A percentile compares a stretch with the other conserved stretches of the same genome.
These are phyloP conservation scores for Anoura caudifer DNA, from an alignment of 2,113 vertebrate genomes.

Conservation along the genomic window DNA sequence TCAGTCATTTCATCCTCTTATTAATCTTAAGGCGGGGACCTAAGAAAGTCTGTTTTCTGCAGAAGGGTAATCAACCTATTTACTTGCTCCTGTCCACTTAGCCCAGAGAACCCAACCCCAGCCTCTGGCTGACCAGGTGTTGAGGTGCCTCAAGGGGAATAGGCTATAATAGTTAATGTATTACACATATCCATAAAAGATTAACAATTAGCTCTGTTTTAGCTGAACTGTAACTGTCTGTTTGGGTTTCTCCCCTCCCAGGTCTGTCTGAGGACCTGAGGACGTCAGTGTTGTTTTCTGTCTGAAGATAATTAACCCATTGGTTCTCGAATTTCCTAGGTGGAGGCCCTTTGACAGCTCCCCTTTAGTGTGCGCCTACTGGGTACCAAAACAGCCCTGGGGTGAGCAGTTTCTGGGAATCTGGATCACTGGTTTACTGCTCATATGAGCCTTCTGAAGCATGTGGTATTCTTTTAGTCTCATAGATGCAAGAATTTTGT, in stretches of 20 bases:
- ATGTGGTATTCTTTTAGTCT: not conserved
- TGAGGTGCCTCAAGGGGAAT: conserved; percentile 48
- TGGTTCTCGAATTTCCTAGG: conserved; percentile 52
- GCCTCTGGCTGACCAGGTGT: conserved; percentile 57
- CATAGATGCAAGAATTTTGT: not conserved
- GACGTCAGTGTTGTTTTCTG: conserved; percentile 56
- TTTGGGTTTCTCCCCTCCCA: conserved; percentile 63
- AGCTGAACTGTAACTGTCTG: conserved; percentile 75
- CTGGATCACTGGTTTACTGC: not conserved
- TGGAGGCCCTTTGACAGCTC: not conserved
- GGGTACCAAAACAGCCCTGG: not conserved
- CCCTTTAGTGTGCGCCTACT: not conserved
- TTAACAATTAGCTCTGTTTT: conserved; percentile 73
- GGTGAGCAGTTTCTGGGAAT: conserved; percentile 25
- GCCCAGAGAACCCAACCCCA: not conserved
- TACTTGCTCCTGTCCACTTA: conserved; percentile 45
- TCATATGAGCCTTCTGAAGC: not conserved
- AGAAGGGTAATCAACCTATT: conserved; percentile 58
- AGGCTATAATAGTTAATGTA: conserved; percentile 69
- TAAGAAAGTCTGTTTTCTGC: conserved; percentile 41
- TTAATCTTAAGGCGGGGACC: conserved; percentile 42
- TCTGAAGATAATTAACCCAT: conserved; percentile 67
- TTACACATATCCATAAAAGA: conserved; percentile 73
- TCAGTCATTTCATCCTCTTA: conserved; percentile 37
- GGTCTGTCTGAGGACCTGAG: conserved; percentile 59